Conservation (phyloP, 2,797 vertebrate genomes). For the Sebastes iracundus region DNA sequence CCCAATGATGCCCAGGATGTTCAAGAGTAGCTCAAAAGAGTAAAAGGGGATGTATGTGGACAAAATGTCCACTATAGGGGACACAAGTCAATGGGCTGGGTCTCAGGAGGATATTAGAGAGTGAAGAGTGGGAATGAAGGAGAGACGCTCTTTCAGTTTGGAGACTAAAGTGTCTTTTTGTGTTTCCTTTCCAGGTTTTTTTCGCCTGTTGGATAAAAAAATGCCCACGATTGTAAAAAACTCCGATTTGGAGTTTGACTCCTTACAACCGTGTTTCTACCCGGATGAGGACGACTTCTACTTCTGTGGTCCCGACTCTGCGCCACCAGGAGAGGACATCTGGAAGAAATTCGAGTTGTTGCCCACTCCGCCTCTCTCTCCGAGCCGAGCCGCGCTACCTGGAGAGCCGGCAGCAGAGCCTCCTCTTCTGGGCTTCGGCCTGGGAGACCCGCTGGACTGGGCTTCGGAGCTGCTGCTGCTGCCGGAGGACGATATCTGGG, state of each 20-base stretch:
- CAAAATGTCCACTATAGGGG: no score
- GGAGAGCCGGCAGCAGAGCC: slow-evolving; percentile 83
- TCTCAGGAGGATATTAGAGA: no score
- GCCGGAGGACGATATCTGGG: slow-evolving; percentile 92
- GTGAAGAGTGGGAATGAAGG: neutral
- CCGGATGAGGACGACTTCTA: slow-evolving; percentile 99
- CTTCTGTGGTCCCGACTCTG: slow-evolving; percentile 94
- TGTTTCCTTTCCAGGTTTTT: slow-evolving; percentile 58
- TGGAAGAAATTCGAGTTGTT: slow-evolving; percentile 99
- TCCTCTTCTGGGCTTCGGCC: slow-evolving; percentile 79
- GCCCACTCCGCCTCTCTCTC: slow-evolving; percentile 94
- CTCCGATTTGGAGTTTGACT: slow-evolving; percentile 97
- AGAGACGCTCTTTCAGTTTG: slow-evolving; percentile 5
- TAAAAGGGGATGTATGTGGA: no score
- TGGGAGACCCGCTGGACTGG: slow-evolving; percentile 90
- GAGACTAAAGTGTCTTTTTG: slow-evolving; percentile 48
- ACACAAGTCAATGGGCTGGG: no score
- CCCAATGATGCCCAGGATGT: no score
- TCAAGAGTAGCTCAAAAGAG: no score
- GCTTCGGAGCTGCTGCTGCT: slow-evolving; percentile 91
- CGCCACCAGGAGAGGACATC: slow-evolving; percentile 98
- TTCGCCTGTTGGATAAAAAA: slow-evolving; percentile 78
- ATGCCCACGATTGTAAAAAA: slow-evolving; percentile 95
- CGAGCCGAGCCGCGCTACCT: slow-evolving; percentile 90
- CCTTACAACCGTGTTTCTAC: slow-evolving; percentile 97